Percentiles rank a stretch among this genome's conserved stretches.
Conservation (phyloP, 1,140 invertebrate species). For the Achroia grisella region DNA sequence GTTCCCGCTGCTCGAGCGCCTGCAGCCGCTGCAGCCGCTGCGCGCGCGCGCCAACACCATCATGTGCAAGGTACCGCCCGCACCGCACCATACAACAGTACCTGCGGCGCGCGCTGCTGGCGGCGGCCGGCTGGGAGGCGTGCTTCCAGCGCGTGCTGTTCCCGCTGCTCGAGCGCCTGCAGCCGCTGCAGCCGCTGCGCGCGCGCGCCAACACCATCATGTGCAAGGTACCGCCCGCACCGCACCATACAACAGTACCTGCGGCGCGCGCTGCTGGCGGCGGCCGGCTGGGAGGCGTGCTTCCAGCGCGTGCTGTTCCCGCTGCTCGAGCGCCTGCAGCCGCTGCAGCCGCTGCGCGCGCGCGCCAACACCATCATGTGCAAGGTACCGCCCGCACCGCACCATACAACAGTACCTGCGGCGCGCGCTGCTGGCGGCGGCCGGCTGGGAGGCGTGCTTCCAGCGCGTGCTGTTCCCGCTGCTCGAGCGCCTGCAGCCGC, state of each 20-base stretch:
- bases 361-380: constrained; percentile 10
- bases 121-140: constrained; percentile 96
- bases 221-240: no score
- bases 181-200: constrained; percentile 77
- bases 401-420: no score
- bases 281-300: constrained; percentile 90
- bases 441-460: constrained; percentile 97
- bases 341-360: constrained; percentile 76
- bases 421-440: constrained; percentile 87
- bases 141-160: constrained; percentile 89
- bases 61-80: constrained; percentile 84
- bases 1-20: constrained; percentile 88
- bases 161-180: constrained; percentile 80
- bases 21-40: constrained; percentile 75
- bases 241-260: no score
- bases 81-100: no score
- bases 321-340: constrained; percentile 76
- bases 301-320: constrained; percentile 92
- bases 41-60: constrained; percentile 74
- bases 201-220: constrained; percentile 78
- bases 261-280: no score
- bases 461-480: constrained; percentile 91
- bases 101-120: constrained; percentile 21
- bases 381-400: no score
- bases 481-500: constrained; percentile 82